phyloP scores from a whole-genome alignment of 2,888 invertebrate genomes.

The Listrodromus nycthemerus region DNA sequence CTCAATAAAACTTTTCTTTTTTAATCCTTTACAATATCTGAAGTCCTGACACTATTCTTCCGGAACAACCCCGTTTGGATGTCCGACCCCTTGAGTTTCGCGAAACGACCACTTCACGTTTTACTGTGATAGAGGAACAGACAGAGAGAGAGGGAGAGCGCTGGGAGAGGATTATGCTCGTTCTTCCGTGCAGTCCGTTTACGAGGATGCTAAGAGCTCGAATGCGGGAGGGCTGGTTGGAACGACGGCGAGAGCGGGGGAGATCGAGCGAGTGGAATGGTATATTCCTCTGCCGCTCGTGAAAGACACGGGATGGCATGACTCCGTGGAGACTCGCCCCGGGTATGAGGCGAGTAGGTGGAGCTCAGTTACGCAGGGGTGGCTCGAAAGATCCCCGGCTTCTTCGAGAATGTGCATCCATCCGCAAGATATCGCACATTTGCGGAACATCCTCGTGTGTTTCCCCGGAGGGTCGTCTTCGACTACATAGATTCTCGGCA shows the following conservation, averaged over 20 bases:
- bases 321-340: constrained; percentile 37
- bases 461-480: constrained; percentile 28
- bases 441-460: constrained; percentile 51
- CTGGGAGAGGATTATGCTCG: constrained; percentile 79
- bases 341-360: neutral
- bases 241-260: constrained; percentile 39
- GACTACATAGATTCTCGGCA: constrained; percentile 22
- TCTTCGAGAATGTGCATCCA: constrained; percentile 58
- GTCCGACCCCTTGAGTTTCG: constrained; percentile 43
- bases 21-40: constrained; percentile 6
- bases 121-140: constrained; percentile 74
- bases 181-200: constrained; percentile 79
- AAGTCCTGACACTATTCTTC: constrained; percentile 40
- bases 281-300: constrained; percentile 54
- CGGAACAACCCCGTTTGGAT: constrained; percentile 39
- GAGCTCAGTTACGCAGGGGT: constrained; percentile 26
- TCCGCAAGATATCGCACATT: constrained; percentile 66
- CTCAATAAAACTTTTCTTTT: neutral
- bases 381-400: constrained; percentile 50
- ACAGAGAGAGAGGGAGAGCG: neutral
- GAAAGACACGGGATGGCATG: constrained; percentile 37
- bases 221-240: neutral
- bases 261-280: constrained; percentile 53
- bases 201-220: constrained; percentile 74
- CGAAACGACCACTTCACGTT: constrained; percentile 80